Conservation (phyloP, 2,888 invertebrate species). For the Leptopilina syphax region DNA sequence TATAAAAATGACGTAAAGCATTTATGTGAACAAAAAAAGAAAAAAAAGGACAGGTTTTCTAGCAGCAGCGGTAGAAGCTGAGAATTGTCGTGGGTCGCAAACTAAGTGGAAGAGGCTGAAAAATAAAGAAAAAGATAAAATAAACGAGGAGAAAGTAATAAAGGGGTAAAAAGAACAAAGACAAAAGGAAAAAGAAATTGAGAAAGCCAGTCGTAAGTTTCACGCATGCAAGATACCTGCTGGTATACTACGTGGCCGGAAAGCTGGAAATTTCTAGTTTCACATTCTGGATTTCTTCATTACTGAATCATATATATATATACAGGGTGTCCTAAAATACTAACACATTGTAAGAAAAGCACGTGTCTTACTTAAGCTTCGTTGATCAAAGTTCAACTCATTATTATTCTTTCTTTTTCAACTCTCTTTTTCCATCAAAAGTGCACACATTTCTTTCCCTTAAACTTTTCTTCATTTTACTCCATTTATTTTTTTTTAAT, state of each 20-base stretch:
- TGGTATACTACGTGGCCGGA: constrained; percentile 65
- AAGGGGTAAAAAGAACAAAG: constrained; percentile 46
- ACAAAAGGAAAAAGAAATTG: constrained; percentile 44
- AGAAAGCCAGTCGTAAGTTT: constrained; percentile 50
- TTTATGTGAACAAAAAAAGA: background rate
- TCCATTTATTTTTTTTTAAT: background rate
- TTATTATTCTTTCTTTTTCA: background rate
- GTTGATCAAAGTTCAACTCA: constrained; percentile 24
- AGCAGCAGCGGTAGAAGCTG: background rate
- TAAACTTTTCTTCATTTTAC: background rate
- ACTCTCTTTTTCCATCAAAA: constrained; percentile 9
- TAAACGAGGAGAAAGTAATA: constrained; percentile 25
- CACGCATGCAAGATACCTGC: constrained; percentile 64
- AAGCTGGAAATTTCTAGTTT: constrained; percentile 62
- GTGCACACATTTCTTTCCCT: constrained; percentile 14
- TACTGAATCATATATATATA: constrained; percentile 58
- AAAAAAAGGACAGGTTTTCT: background rate
- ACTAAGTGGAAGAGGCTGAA: constrained; percentile 5
- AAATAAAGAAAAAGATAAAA: constrained; percentile 23
- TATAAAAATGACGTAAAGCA: background rate
- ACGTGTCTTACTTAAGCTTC: background rate
- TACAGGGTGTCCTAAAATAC: constrained; percentile 55
- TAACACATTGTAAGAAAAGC: constrained; percentile 41
- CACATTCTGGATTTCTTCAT: constrained; percentile 70
- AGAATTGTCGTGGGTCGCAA: background rate